phyloP scores from a whole-genome alignment of 2,113 vertebrate species.

The Poecile atricapillus region DNA sequence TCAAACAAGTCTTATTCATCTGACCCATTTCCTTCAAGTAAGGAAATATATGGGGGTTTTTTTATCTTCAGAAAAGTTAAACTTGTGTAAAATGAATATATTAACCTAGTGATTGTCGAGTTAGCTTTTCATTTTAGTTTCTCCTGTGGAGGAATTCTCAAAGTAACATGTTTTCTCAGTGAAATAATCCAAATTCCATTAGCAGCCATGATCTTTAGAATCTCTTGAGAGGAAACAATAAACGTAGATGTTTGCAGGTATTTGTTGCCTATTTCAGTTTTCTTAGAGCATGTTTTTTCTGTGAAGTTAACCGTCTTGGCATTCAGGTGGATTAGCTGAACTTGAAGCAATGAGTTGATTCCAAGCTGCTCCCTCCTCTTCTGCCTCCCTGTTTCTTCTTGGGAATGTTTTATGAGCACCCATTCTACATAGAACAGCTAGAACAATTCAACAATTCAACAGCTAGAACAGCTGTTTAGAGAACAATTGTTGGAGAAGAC shows the following conservation, averaged over 20 bases:
- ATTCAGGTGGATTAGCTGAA: not conserved
- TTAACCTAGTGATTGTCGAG: not conserved
- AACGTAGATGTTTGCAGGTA: not conserved
- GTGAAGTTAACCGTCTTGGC: not conserved
- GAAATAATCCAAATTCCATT: not conserved
- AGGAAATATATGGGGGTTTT: not conserved
- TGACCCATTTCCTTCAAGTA: not conserved
- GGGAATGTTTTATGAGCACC: not conserved
- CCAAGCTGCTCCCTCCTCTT: not conserved
- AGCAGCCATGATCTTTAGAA: not conserved
- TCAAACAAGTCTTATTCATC: not conserved
- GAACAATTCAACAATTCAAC: too few relatives aligned
- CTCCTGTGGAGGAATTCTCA: not conserved
- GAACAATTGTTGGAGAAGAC: not conserved
- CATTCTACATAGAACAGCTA: not conserved
- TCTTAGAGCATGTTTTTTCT: not conserved
- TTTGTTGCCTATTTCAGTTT: not conserved
- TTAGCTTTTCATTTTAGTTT: not conserved
- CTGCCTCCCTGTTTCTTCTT: not conserved
- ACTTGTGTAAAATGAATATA: not conserved
- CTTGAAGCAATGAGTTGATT: not conserved
- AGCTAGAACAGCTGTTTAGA: not conserved
- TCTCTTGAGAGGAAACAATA: not conserved
- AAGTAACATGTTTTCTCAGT: not conserved
- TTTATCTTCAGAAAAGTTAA: not conserved